Percentiles rank a stretch among this genome's conserved stretches.
phyloP scores from a whole-genome alignment of 2,797 vertebrate genomes.

The Syndactyla subalaris region DNA sequence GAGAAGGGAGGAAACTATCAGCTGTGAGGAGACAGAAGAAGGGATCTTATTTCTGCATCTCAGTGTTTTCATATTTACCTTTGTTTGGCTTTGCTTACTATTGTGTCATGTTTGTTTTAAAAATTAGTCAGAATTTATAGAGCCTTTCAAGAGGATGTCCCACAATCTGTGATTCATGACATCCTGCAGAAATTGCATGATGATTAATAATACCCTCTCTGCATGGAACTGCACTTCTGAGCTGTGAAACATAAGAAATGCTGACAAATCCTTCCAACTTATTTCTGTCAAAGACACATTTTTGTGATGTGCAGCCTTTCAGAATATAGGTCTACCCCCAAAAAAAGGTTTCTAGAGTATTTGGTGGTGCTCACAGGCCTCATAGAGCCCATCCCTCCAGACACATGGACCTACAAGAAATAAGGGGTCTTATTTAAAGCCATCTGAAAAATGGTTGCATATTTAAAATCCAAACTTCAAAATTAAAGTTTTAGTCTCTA shows the following conservation, averaged over 20 bases:
- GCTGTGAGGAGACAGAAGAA: not conserved
- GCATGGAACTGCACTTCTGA: not conserved
- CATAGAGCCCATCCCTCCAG: not conserved
- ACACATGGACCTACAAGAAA: not conserved
- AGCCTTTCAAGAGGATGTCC: constrained; percentile 29
- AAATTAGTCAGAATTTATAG: constrained; percentile 51
- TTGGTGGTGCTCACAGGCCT: not conserved
- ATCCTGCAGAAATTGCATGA: constrained; percentile 30
- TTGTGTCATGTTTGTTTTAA: constrained; percentile 40
- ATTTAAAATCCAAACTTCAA: not conserved
- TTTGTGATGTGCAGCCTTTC: not conserved
- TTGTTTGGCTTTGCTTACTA: not conserved
- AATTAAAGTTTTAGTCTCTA: not conserved
- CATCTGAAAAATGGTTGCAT: not conserved
- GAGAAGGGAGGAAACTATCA: not conserved
- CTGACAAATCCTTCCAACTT: not conserved
- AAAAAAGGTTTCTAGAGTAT: not conserved
- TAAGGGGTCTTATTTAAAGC: not conserved
- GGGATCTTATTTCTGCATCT: not conserved
- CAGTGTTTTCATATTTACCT: constrained; percentile 14
- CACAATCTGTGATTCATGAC: constrained; percentile 39
- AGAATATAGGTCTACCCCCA: not conserved
- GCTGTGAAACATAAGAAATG: not conserved
- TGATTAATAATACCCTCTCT: not conserved
- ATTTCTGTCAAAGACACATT: not conserved